These are phyloP conservation scores for Tachina lurida DNA, from an alignment of 2,888 invertebrate species.

Conservation along the genomic window DNA sequence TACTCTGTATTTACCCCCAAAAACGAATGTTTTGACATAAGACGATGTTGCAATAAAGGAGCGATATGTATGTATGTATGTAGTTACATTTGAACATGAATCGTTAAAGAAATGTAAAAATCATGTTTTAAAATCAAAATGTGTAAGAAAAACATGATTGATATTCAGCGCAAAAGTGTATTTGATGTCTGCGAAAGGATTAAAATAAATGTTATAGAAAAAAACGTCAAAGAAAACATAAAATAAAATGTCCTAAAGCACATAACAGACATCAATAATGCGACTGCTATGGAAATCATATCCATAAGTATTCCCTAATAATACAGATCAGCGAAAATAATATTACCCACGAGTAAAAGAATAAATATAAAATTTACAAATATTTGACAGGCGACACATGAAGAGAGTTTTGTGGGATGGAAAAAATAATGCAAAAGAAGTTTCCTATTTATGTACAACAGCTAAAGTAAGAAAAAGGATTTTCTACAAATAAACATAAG, in stretches of 20 bases:
- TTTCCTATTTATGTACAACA: not conserved
- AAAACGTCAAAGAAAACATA: not conserved
- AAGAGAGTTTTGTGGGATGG: constrained; percentile 58
- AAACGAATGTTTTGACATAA: not conserved
- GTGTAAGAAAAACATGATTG: constrained; percentile 67
- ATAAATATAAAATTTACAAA: constrained; percentile 65
- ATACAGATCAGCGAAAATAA: constrained; percentile 12
- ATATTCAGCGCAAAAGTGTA: constrained; percentile 62
- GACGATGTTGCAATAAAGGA: too few relatives aligned
- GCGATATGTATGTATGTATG: too few relatives aligned
- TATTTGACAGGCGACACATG: constrained; percentile 68
- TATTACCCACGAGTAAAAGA: constrained; percentile 24
- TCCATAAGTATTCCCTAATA: constrained; percentile 40
- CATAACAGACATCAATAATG: constrained; percentile 6
- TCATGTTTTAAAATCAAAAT: constrained; percentile 66
- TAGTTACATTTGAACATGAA: not conserved
- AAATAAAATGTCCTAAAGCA: constrained; percentile 53
- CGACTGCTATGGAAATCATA: not conserved
- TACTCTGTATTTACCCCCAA: not conserved
- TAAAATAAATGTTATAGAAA: constrained; percentile 38
- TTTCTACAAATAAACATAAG: constrained; percentile 48
- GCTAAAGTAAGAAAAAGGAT: constrained; percentile 40
- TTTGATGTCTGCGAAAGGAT: constrained; percentile 66
- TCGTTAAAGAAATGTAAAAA: constrained; percentile 62
- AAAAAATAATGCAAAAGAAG: not conserved